Percentiles rank a stretch among this genome's conserved stretches.
Conservation (phyloP, 2,888 invertebrate genomes). For the Nemapogon koenigi region DNA sequence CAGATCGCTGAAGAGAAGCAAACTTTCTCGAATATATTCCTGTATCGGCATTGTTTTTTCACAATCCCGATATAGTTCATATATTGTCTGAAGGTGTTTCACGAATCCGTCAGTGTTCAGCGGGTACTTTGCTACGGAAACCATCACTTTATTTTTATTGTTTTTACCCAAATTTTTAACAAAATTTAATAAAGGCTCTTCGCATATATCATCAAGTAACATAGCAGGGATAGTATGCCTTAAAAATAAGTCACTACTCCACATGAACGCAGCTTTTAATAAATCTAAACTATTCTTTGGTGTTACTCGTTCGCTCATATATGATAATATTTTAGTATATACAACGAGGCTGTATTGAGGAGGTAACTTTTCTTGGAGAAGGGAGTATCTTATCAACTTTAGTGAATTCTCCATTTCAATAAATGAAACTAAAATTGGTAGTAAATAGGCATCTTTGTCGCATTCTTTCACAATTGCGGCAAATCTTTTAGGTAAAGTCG, state of each 20-base stretch:
- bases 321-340: neutral
- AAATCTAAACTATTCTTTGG: neutral
- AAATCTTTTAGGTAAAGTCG: no score
- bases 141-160: neutral
- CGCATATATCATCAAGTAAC: neutral
- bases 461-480: slow-evolving; percentile 24
- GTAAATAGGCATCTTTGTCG: slow-evolving; percentile 20
- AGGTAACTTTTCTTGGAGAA: neutral
- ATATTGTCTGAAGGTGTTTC: neutral
- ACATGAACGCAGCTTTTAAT: neutral
- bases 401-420: neutral
- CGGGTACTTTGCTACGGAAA: neutral
- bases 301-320: neutral
- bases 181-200: slow-evolving; percentile 4
- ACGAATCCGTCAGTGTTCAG: neutral
- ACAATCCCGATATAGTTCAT: slow-evolving; percentile 28
- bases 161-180: neutral
- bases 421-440: neutral
- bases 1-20: slow-evolving; percentile 19
- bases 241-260: neutral
- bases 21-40: slow-evolving; percentile 22
- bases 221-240: neutral
- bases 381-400: neutral
- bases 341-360: neutral
- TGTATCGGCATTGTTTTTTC: slow-evolving; percentile 27